Base-by-base conservation (phyloP, 2,113 vertebrate genomes). In the Phylloscopus whistleri region DNA sequence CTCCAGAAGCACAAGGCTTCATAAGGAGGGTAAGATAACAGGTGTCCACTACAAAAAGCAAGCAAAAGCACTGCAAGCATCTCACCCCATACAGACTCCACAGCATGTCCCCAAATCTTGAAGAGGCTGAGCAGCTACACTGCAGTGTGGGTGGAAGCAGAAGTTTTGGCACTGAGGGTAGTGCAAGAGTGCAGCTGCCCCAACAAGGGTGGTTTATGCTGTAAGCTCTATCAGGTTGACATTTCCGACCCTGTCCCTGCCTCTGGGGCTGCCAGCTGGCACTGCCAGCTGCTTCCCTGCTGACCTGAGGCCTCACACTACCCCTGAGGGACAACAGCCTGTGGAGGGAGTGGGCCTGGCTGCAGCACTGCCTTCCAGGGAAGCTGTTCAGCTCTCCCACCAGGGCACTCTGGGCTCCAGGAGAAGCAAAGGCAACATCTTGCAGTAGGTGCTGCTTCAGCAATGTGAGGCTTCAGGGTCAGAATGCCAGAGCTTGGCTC, bases 201-300 rank as follows among this genome's bases (percentile, higher is more conserved):
- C 20, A 2, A 6, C 37, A 11, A 14, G 46, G 3, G 6, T 2
- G 24, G 16, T 19, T 68, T 33, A 19, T 6, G 2, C 23, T 31
- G 13, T 22, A 4, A 83, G 33, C 13, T 10, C 7, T 2, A 5
- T 10, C n/a, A 18, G 30, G 16, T 2, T 62, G 82, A 5, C 11
- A 1, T 31, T 53, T 66, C 23, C 0, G 0, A 23, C n/a, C 31
- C 6, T 3, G 1, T 13, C 44, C 62, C 49, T 3, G 22, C 4
- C 9, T 5, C 37, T 12, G 53, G 51, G n/a, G 69, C 5, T 20
- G 44, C 7, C 79, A 43, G 41, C 55, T 52, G 46, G 13, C 6
- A 7, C 22, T 15, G 27, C 21, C 77, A 56, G 49, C 37, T 69
- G 68, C 68, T 44, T 56, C 5, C 8, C 66, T 7, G 15, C 13